A percentile compares a stretch with the other conserved stretches of the same genome.
Evolutionary conservation across 2,113 vertebrate genomes (phyloP).

Genomic region (Strigops habroptila): DNA sequence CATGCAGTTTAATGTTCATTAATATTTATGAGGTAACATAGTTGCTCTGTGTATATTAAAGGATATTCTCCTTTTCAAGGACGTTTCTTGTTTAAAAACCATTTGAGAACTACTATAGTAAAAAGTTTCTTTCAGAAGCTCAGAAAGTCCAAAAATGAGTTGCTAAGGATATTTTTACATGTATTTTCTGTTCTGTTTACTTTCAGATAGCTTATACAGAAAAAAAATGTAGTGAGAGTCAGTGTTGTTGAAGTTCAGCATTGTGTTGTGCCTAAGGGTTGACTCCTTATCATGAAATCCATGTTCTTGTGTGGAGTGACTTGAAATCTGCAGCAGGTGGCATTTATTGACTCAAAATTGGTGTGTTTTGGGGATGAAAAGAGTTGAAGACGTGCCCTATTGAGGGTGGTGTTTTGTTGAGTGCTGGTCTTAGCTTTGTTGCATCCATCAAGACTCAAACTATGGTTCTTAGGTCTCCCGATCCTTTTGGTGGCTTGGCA

Average conservation of each 20-base stretch:
- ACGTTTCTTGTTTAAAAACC: not conserved
- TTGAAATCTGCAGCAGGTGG: not conserved
- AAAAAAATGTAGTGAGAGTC: not conserved
- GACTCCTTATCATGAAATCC: not conserved
- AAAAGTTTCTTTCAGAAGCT: not conserved
- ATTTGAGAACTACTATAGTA: not conserved
- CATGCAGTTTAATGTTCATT: not conserved
- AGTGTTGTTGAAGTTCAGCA: not conserved
- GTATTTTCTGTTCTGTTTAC: not conserved
- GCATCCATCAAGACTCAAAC: not conserved
- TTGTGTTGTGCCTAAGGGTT: not conserved
- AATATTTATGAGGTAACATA: not conserved
- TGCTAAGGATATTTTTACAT: not conserved
- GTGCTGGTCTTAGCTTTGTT: not conserved
- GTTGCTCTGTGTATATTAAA: not conserved
- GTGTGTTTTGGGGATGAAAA: not conserved
- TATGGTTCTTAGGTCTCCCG: accelerated
- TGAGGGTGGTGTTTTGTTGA: not conserved
- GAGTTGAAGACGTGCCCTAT: not conserved
- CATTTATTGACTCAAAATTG: not conserved
- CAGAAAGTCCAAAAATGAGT: not conserved
- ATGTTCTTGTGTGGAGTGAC: not conserved
- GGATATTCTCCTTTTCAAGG: not conserved
- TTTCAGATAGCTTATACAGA: not conserved
- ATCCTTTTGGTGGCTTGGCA: not conserved